Conservation (phyloP, 2,888 invertebrate species). For the Eledona agricola region DNA sequence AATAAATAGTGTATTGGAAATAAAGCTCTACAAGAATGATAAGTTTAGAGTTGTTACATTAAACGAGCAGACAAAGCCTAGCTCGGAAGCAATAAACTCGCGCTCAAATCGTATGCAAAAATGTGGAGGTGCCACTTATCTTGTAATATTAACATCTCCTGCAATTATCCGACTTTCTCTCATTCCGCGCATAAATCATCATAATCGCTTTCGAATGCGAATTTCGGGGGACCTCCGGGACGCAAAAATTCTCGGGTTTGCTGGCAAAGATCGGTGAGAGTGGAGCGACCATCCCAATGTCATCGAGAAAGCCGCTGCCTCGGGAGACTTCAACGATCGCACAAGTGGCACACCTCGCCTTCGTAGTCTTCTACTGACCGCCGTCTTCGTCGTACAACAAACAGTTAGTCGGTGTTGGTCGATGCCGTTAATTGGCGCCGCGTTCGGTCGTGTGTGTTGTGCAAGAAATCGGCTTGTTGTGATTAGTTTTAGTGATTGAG, state of each 20-base stretch:
- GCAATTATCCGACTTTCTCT: conserved; percentile 10
- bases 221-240: conserved; percentile 15
- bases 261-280: conserved; percentile 21
- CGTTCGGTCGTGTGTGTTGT: conserved; percentile 8
- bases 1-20: too few relatives aligned
- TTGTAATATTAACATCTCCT: neutral
- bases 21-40: too few relatives aligned
- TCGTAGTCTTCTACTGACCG: conserved; percentile 37
- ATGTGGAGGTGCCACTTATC: too few relatives aligned
- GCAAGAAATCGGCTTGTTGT: conserved; percentile 9
- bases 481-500: conserved; percentile 29
- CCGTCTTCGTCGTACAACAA: conserved; percentile 35
- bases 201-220: conserved; percentile 11
- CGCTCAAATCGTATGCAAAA: too few relatives aligned
- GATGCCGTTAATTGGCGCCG: conserved; percentile 36
- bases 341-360: conserved; percentile 49
- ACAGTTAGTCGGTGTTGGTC: conserved; percentile 28
- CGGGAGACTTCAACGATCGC: conserved; percentile 52
- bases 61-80: too few relatives aligned
- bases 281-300: conserved; percentile 44
- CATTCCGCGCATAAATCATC: conserved; percentile 10
- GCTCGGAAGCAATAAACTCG: too few relatives aligned
- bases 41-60: too few relatives aligned
- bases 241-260: conserved; percentile 17
- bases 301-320: conserved; percentile 52